These are phyloP conservation scores for Aulostomus chinensis DNA, from an alignment of 2,797 vertebrate genomes.

Conservation along the genomic window DNA sequence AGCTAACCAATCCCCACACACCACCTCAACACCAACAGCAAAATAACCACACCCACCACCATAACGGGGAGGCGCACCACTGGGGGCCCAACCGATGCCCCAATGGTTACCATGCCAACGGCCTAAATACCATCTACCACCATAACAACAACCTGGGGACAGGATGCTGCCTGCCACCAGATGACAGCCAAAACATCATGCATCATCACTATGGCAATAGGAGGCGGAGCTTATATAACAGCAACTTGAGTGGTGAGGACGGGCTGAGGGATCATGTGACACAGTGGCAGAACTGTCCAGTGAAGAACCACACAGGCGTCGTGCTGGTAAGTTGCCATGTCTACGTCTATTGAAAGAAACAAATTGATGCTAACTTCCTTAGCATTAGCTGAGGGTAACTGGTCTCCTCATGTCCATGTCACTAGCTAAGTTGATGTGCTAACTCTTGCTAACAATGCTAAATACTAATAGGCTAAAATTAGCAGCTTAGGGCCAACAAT, in stretches of 20 bases:
- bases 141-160: constrained; percentile 70
- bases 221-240: constrained; percentile 70
- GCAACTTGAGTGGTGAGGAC: constrained; percentile 46
- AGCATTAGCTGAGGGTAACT: no score
- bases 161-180: constrained; percentile 13
- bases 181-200: constrained; percentile 16
- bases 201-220: constrained; percentile 62
- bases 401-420: no score
- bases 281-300: constrained; percentile 72
- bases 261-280: constrained; percentile 45
- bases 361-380: no score
- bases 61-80: constrained; percentile 44
- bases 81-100: constrained; percentile 74
- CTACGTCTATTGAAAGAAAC: no score
- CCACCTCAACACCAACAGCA: constrained; percentile 6
- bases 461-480: no score
- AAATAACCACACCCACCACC: constrained; percentile 33
- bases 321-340: constrained; percentile 86
- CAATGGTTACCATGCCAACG: constrained; percentile 70
- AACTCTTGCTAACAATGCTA: no score
- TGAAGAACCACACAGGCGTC: constrained; percentile 76
- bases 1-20: constrained; percentile 61
- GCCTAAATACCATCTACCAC: constrained; percentile 70
- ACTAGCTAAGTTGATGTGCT: no score
- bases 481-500: no score